A percentile compares a stretch with the other conserved stretches of the same genome.
Conservation (phyloP, 1,140 invertebrate genomes). For the Antheraea mylitta region DNA sequence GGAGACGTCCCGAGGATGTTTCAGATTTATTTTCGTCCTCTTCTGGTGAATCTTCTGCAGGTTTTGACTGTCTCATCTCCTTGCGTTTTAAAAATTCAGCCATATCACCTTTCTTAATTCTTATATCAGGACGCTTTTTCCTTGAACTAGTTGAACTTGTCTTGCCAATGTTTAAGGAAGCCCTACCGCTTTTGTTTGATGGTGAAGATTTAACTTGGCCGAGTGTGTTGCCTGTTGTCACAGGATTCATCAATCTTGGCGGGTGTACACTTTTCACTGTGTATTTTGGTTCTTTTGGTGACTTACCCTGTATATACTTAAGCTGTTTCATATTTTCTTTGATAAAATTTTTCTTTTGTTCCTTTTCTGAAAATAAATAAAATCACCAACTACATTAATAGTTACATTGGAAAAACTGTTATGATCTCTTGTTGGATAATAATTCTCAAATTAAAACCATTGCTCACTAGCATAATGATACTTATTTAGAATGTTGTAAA, state of each 20-base stretch:
- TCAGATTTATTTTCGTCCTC: slow-evolving; percentile 44
- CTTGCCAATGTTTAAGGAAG: slow-evolving; percentile 49
- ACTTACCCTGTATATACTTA: slow-evolving; percentile 76
- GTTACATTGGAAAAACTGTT: no score
- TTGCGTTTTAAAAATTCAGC: slow-evolving; percentile 68
- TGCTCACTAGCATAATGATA: no score
- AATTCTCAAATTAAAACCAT: no score
- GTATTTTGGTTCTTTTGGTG: slow-evolving; percentile 65
- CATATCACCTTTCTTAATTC: slow-evolving; percentile 73
- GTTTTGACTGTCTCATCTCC: slow-evolving; percentile 48
- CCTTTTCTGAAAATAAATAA: slow-evolving; percentile 67
- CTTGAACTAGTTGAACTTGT: slow-evolving; percentile 39
- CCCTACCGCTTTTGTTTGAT: slow-evolving; percentile 57
- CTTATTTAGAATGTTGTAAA: no score
- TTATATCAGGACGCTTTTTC: slow-evolving; percentile 51
- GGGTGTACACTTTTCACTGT: slow-evolving; percentile 46
- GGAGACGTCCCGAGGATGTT: slow-evolving; percentile 50
- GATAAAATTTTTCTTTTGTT: slow-evolving; percentile 79
- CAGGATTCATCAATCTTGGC: slow-evolving; percentile 37
- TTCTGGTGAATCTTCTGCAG: slow-evolving; percentile 31
- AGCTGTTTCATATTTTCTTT: slow-evolving; percentile 80
- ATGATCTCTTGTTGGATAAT: no score
- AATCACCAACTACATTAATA: no score
- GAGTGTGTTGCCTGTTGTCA: slow-evolving; percentile 40
- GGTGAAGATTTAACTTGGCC: slow-evolving; percentile 62